phyloP scores from a whole-genome alignment of 1,140 invertebrate species.

The Hycleus cichorii region DNA sequence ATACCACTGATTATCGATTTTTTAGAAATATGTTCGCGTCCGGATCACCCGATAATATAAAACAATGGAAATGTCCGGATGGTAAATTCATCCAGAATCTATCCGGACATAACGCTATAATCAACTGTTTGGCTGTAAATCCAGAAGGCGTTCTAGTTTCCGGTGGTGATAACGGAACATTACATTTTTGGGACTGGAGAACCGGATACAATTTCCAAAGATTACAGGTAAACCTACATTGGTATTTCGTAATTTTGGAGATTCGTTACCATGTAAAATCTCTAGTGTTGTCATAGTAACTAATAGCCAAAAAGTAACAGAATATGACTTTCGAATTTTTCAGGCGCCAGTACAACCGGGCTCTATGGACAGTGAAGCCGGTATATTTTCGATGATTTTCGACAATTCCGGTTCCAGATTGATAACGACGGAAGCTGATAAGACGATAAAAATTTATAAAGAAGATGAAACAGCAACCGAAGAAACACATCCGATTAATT shows the following conservation, averaged over 20 bases:
- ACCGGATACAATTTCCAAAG: slow-evolving; percentile 98
- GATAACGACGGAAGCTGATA: slow-evolving; percentile 96
- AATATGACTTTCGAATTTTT: slow-evolving; percentile 14
- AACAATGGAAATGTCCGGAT: slow-evolving; percentile 98
- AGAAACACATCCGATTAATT: slow-evolving; percentile 94
- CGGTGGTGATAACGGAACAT: slow-evolving; percentile 97
- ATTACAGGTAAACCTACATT: slow-evolving; percentile 47
- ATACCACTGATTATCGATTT: slow-evolving; percentile 9
- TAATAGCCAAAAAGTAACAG: too few relatives aligned
- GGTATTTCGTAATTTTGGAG: too few relatives aligned
- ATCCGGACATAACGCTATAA: slow-evolving; percentile 94
- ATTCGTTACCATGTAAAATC: too few relatives aligned
- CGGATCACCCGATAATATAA: slow-evolving; percentile 97
- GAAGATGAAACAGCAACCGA: slow-evolving; percentile 95
- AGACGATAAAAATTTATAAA: slow-evolving; percentile 99
- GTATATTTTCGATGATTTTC: slow-evolving; percentile 92
- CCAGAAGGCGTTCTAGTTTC: slow-evolving; percentile 92
- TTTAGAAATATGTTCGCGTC: slow-evolving; percentile 91
- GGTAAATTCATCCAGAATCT: slow-evolving; percentile 98
- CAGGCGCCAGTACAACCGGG: slow-evolving; percentile 62
- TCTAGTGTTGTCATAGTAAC: too few relatives aligned
- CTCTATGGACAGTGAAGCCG: slow-evolving; percentile 98
- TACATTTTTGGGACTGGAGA: slow-evolving; percentile 98
- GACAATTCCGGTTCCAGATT: slow-evolving; percentile 89
- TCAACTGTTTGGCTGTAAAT: slow-evolving; percentile 94